Evolutionary conservation across 1,140 invertebrate genomes (phyloP).

Genomic region (Cydia amplana): DNA sequence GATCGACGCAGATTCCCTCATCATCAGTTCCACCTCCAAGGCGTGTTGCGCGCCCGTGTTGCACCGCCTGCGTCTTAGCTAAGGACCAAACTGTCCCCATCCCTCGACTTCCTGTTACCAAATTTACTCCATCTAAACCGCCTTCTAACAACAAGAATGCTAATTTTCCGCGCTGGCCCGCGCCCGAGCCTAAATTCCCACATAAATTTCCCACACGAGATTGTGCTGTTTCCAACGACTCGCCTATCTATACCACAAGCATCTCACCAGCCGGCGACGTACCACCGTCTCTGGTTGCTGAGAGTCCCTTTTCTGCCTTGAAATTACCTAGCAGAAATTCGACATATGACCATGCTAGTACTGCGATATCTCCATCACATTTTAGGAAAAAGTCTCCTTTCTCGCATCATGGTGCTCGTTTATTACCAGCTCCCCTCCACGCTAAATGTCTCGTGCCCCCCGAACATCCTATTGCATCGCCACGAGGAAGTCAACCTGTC

Average conservation of each 20-base stretch:
- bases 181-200: neutral
- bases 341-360: neutral
- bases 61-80: neutral
- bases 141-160: neutral
- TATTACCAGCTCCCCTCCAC: neutral
- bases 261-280: neutral
- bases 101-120: neutral
- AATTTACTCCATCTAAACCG: neutral
- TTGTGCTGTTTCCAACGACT: neutral
- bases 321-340: neutral
- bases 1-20: neutral
- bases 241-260: neutral
- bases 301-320: neutral
- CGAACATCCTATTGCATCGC: neutral
- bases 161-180: neutral
- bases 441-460: neutral
- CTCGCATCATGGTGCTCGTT: neutral
- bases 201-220: neutral
- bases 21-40: neutral
- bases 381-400: neutral
- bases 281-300: neutral
- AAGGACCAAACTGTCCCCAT: neutral
- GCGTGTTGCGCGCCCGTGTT: neutral
- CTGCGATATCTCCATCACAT: neutral
- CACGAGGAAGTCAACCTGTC: neutral